Conservation (phyloP, 2,888 invertebrate species). For the Aphrophora alni region DNA sequence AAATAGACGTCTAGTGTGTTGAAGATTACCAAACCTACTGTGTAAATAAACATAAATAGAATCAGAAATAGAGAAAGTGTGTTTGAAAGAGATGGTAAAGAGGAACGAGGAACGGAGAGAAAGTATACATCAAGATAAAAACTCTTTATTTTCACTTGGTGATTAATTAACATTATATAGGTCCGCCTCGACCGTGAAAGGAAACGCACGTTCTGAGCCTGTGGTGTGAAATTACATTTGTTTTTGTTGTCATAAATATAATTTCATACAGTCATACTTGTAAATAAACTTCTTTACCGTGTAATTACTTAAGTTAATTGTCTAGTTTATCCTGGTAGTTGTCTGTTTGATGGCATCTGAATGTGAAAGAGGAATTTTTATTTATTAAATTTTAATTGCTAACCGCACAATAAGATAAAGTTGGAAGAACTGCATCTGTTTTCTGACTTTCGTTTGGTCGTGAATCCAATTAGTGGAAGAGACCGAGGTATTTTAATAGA, state of each 20-base stretch:
- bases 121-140: background rate
- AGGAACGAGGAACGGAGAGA: background rate
- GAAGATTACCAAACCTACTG: too few species aligned
- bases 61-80: too few species aligned
- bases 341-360: background rate
- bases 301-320: background rate
- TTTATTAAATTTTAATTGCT: background rate
- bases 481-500: too few species aligned
- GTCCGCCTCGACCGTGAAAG: background rate
- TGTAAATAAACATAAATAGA: too few species aligned
- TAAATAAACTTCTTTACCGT: background rate
- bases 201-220: background rate
- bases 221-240: background rate
- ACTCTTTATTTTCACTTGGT: background rate
- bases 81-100: too few species aligned
- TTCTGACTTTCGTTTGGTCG: too few species aligned
- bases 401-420: background rate
- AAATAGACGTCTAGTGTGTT: too few species aligned
- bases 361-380: background rate
- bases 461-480: too few species aligned
- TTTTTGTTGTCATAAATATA: background rate
- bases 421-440: too few species aligned
- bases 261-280: background rate
- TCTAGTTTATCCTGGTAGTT: background rate
- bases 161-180: background rate